Conservation (phyloP, 92 coral and sea anemone genomes). For the Bergia sp. region DNA sequence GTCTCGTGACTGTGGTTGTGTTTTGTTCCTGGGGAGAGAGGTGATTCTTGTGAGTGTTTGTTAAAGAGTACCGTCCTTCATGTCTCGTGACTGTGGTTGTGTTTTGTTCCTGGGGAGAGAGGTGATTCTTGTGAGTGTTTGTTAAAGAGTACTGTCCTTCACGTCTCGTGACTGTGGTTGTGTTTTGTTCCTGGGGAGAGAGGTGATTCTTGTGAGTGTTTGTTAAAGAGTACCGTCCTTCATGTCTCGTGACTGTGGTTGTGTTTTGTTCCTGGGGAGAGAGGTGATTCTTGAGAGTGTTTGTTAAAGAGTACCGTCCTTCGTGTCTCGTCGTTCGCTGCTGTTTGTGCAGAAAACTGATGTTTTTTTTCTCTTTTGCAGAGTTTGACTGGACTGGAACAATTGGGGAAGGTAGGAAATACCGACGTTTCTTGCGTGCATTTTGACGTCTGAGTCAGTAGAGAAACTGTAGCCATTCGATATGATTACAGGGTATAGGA, state of each 20-base stretch:
- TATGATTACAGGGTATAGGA: no score
- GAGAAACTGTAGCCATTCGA: no score
- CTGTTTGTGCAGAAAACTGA: background rate
- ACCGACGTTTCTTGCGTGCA: no score
- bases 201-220: no score
- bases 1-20: background rate
- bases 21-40: no score
- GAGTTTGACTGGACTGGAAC: slow-evolving; percentile 1
- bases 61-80: background rate
- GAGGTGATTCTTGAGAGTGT: no score
- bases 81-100: background rate
- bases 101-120: no score
- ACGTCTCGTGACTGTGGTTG: background rate
- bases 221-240: background rate
- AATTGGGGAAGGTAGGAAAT: slow-evolving; percentile 5
- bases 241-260: background rate
- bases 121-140: no score
- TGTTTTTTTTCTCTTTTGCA: background rate
- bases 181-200: no score
- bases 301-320: background rate
- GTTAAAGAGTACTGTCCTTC: background rate
- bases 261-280: no score
- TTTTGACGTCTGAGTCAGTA: no score
- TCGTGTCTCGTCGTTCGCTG: background rate
- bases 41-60: no score